These are phyloP conservation scores for Hemichromis elongatus DNA, from an alignment of 2,113 vertebrate genomes.

Conservation along the genomic window DNA sequence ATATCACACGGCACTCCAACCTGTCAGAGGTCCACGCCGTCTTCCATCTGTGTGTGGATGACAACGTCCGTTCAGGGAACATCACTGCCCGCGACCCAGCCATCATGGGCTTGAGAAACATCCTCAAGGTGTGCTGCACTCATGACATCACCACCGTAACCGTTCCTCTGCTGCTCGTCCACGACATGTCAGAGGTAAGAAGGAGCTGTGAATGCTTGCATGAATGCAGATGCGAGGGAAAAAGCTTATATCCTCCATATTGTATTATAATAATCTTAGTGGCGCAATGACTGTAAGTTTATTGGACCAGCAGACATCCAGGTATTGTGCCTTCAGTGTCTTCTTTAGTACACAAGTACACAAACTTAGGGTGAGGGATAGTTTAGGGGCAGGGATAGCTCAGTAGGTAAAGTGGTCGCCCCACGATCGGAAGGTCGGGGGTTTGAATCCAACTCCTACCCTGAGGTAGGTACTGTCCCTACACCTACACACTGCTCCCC, in stretches of 20 bases:
- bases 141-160: conserved; percentile 94
- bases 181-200: conserved; percentile 96
- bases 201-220: background rate
- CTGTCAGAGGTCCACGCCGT: conserved; percentile 92
- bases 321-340: background rate
- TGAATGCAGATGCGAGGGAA: background rate
- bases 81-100: conserved; percentile 94
- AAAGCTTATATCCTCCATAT: background rate
- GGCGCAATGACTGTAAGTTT: background rate
- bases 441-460: too few species aligned
- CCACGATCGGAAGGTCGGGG: too few species aligned
- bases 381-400: too few species aligned
- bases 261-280: background rate
- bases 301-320: background rate
- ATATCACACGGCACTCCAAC: conserved; percentile 93
- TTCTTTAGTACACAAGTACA: background rate
- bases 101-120: conserved; percentile 96
- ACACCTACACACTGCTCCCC: too few species aligned
- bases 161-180: conserved; percentile 90
- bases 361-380: too few species aligned
- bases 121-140: conserved; percentile 96
- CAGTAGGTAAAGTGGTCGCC: too few species aligned
- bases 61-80: conserved; percentile 88
- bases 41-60: conserved; percentile 97
- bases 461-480: too few species aligned